Conservation (phyloP, 2,888 invertebrate species). For the Agrotis exclamationis region DNA sequence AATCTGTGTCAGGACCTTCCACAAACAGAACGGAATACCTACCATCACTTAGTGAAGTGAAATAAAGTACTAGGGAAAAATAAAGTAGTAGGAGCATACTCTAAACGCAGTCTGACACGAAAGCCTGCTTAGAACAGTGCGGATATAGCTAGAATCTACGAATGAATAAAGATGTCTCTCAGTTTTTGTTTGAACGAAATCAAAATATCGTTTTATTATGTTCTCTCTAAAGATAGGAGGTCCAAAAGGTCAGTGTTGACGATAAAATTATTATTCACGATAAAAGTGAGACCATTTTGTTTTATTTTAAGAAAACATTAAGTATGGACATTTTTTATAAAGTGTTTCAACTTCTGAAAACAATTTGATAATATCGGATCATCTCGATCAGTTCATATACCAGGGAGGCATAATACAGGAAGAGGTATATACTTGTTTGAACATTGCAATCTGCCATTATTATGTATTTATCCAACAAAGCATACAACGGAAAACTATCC, state of each 20-base stretch:
- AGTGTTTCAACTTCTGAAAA: too few relatives aligned
- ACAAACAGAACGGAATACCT: too few relatives aligned
- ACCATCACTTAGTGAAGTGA: too few relatives aligned
- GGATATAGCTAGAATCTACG: neutral
- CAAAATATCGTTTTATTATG: neutral
- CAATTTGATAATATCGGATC: too few relatives aligned
- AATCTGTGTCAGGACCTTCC: neutral
- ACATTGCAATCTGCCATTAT: neutral
- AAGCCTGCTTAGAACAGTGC: neutral
- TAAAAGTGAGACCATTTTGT: conserved; percentile 3
- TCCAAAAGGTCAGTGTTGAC: conserved; percentile 40
- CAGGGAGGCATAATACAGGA: conserved; percentile 13
- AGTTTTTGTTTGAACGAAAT: neutral
- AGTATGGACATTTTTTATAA: too few relatives aligned
- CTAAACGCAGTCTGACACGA: neutral
- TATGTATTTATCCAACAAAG: conserved; percentile 15
- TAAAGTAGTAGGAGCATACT: neutral
- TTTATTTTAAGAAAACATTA: neutral
- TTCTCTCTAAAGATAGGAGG: conserved; percentile 31
- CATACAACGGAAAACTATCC: conserved; percentile 8
- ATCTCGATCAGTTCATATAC: conserved; percentile 2
- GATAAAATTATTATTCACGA: conserved; percentile 51
- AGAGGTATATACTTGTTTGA: conserved; percentile 4
- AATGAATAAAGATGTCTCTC: neutral
- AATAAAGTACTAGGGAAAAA: neutral